Conservation (phyloP, 2,113 vertebrate genomes). For the Orthonyx spaldingii region DNA sequence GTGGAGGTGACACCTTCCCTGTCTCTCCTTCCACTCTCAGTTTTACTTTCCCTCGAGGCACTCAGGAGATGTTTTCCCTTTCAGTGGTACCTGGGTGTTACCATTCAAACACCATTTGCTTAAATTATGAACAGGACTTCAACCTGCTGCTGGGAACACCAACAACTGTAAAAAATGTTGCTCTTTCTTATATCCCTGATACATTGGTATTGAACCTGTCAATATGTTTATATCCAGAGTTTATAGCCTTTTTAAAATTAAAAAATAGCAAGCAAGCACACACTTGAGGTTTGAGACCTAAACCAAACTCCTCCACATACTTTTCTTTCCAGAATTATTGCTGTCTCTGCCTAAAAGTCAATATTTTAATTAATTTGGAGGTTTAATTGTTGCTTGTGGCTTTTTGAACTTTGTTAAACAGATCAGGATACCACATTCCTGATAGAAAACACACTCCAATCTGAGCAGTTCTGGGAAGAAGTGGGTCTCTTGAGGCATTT, state of each 20-base stretch:
- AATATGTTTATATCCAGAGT: background rate
- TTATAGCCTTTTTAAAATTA: background rate
- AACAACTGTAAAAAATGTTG: background rate
- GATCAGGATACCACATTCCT: background rate
- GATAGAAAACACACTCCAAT: background rate
- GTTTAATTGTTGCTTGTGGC: background rate
- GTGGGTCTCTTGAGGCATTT: background rate
- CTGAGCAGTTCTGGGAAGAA: background rate
- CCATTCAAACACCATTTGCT: background rate
- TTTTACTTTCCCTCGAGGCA: background rate
- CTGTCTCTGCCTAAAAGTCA: background rate
- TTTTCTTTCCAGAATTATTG: background rate
- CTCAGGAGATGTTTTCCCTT: background rate
- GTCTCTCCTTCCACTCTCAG: background rate
- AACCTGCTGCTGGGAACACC: background rate
- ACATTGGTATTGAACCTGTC: background rate
- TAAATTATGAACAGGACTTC: background rate
- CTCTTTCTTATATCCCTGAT: background rate
- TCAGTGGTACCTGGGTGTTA: background rate
- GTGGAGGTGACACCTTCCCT: rapidly evolving
- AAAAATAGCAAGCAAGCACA: background rate
- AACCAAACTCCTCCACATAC: background rate
- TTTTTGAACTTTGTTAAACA: background rate
- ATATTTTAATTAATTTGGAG: background rate
- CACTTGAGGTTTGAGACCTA: background rate